A percentile compares a stretch with the other conserved stretches of the same genome.
Evolutionary conservation across 2,113 vertebrate genomes (phyloP).

Genomic region (Butastur rufipennis): DNA sequence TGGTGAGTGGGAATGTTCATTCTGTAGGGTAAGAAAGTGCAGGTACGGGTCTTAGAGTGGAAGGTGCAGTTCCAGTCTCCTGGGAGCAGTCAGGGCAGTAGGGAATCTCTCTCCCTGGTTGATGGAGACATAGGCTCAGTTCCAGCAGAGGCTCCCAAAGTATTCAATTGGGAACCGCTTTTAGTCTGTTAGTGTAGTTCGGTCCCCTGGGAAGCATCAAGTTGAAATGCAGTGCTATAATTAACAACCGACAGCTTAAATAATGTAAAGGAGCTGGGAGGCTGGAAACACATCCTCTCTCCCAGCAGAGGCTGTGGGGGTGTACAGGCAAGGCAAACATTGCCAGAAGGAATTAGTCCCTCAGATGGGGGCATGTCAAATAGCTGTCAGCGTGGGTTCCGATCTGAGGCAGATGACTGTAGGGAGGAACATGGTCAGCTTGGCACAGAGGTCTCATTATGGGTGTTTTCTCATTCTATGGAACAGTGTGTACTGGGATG

Average conservation of each 20-base stretch:
- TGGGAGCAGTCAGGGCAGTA: neutral
- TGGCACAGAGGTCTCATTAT: neutral
- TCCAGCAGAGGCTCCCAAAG: neutral
- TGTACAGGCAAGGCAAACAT: neutral
- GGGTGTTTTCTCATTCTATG: neutral
- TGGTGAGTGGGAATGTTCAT: rapidly evolving
- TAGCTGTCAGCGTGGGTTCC: rapidly evolving
- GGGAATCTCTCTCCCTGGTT: neutral
- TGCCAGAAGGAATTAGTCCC: neutral
- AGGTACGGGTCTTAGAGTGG: neutral
- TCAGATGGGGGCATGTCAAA: neutral
- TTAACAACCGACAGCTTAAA: conserved; percentile 22
- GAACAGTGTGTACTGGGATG: neutral
- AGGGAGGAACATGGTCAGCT: neutral
- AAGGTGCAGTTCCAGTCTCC: neutral
- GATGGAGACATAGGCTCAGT: neutral
- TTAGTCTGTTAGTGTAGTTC: neutral
- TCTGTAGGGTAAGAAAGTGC: neutral
- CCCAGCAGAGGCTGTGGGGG: neutral
- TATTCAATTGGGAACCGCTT: neutral
- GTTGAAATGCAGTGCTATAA: neutral
- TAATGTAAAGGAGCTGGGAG: neutral
- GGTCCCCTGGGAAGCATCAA: neutral
- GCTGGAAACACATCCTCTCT: neutral
- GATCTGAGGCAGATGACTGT: neutral